A percentile compares a stretch with the other conserved stretches of the same genome.
phyloP scores from a whole-genome alignment of 1,140 invertebrate species.

The Neuroterus valhalla region DNA sequence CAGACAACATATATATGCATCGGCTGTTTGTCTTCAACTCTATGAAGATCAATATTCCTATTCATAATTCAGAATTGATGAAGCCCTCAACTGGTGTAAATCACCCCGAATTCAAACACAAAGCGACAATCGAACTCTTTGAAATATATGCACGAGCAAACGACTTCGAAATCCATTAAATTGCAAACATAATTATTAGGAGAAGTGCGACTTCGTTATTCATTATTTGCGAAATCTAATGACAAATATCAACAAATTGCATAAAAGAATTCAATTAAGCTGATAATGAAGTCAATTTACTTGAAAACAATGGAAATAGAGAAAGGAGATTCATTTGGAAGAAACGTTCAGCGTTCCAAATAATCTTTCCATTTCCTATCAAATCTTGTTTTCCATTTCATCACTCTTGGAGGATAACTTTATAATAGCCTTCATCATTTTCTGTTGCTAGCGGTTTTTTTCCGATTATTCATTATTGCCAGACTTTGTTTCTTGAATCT shows the following conservation, averaged over 20 bases:
- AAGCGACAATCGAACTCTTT: conserved; percentile 2
- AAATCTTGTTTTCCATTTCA: conserved; percentile 6
- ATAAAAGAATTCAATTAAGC: not conserved
- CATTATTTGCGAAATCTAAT: not conserved
- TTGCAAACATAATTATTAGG: not conserved
- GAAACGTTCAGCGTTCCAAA: not conserved
- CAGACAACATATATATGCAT: conserved; percentile 1
- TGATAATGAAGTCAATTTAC: not conserved
- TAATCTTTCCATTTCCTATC: not conserved
- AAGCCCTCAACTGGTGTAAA: not conserved
- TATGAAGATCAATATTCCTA: not conserved
- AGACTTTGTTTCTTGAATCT: no score
- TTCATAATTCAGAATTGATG: conserved; percentile 12
- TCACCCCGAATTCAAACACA: not conserved
- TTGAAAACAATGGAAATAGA: not conserved
- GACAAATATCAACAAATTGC: not conserved
- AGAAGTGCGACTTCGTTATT: not conserved
- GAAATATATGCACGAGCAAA: not conserved
- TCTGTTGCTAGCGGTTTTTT: no score
- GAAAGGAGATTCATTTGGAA: not conserved
- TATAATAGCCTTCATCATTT: not conserved
- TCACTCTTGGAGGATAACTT: not conserved
- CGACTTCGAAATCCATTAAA: conserved; percentile 2
- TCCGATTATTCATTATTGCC: no score
- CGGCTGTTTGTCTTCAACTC: not conserved